Conservation (phyloP, 2,888 invertebrate genomes). For the Drosophila emarginata region DNA sequence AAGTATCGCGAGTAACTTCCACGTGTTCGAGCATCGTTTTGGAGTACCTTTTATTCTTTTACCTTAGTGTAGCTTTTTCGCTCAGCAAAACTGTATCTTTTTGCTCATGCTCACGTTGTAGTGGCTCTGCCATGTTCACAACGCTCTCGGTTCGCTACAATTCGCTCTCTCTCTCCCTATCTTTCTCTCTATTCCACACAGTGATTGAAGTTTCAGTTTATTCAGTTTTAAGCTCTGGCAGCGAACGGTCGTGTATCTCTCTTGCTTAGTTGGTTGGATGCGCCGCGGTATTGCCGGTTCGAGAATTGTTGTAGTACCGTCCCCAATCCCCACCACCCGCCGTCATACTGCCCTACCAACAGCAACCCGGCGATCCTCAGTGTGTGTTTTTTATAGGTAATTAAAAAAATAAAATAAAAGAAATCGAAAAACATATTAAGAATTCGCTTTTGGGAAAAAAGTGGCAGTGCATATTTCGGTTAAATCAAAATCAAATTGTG, state of each 20-base stretch:
- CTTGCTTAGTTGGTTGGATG: slow-evolving; percentile 32
- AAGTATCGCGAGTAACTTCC: not conserved
- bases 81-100: slow-evolving; percentile 2
- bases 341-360: slow-evolving; percentile 11
- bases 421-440: slow-evolving; percentile 7
- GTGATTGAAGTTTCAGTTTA: slow-evolving; percentile 52
- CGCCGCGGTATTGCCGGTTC: slow-evolving; percentile 37
- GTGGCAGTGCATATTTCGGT: not conserved
- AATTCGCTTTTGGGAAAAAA: not conserved
- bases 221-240: slow-evolving; percentile 81
- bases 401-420: slow-evolving; percentile 51
- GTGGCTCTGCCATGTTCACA: too few relatives aligned
- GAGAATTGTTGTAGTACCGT: slow-evolving; percentile 30
- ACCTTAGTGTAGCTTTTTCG: not conserved
- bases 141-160: too few relatives aligned
- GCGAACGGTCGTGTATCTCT: slow-evolving; percentile 76
- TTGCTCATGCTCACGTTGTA: not conserved
- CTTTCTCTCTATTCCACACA: slow-evolving; percentile 38
- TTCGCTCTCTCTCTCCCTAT: not conserved
- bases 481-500: slow-evolving; percentile 50
- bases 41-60: not conserved
- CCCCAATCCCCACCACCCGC: slow-evolving; percentile 6
- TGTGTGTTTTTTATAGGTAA: slow-evolving; percentile 64
- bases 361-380: slow-evolving; percentile 33
- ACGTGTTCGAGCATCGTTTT: slow-evolving; percentile 6